phyloP scores from a whole-genome alignment of 2,888 invertebrate genomes.

The Pomacea canaliculata region DNA sequence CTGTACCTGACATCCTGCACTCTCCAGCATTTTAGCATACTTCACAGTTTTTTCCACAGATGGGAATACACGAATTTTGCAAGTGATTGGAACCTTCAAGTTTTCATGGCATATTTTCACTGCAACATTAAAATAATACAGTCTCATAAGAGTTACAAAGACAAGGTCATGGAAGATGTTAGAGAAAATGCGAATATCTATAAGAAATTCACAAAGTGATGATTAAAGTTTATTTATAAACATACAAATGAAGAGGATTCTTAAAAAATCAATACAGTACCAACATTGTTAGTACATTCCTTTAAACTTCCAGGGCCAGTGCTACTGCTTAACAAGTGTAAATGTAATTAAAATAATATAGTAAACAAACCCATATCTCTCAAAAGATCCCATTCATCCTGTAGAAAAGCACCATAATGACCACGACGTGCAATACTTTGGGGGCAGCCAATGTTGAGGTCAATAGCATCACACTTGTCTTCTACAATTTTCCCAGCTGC shows the following conservation, averaged over 20 bases:
- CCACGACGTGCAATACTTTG: conserved; percentile 97
- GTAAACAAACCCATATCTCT: conserved; percentile 79
- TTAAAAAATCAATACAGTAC: too few species aligned
- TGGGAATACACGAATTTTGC: conserved; percentile 93
- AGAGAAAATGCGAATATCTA: not conserved
- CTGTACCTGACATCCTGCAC: conserved; percentile 82
- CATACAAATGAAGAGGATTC: too few species aligned
- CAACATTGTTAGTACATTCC: too few species aligned
- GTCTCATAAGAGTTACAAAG: not conserved
- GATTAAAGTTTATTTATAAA: too few species aligned
- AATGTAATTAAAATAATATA: too few species aligned
- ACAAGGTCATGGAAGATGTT: not conserved
- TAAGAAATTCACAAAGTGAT: too few species aligned
- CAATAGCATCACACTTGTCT: conserved; percentile 91
- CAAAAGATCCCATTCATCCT: conserved; percentile 93
- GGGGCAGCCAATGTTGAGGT: conserved; percentile 97
- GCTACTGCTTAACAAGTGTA: too few species aligned
- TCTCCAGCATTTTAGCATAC: conserved; percentile 94
- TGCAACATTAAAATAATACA: conserved; percentile 43
- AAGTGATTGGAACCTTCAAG: conserved; percentile 87
- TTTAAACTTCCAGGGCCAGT: too few species aligned
- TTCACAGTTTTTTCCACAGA: conserved; percentile 86
- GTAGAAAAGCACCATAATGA: conserved; percentile 94
- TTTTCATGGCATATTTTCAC: conserved; percentile 65
- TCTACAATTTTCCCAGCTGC: conserved; percentile 90